phyloP scores from a whole-genome alignment of 2,797 vertebrate genomes.

The Delichon dasypus region DNA sequence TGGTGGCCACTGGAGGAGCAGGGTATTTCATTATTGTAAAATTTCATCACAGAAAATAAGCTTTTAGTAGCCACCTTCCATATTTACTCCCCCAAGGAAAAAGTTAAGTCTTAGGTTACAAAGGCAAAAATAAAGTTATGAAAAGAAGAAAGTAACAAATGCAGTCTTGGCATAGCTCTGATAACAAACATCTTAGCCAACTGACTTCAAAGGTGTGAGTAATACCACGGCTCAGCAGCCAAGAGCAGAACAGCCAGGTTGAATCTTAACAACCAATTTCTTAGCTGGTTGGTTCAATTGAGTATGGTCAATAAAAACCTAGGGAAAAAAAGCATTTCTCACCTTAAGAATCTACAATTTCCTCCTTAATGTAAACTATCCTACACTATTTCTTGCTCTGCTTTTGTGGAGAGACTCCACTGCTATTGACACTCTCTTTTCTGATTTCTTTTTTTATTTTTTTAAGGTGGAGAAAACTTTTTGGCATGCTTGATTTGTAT shows the following conservation, averaged over 20 bases:
- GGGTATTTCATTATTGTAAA: neutral
- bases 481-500: neutral
- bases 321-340: neutral
- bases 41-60: neutral
- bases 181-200: neutral
- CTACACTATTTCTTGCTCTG: neutral
- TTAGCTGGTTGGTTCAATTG: neutral
- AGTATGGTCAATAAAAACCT: neutral
- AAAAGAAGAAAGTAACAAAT: neutral
- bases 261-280: neutral
- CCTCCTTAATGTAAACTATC: neutral
- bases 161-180: neutral
- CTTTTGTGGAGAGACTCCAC: neutral
- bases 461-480: neutral
- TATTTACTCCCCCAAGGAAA: neutral
- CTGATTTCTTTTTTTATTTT: neutral
- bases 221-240: neutral
- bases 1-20: neutral
- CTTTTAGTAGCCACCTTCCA: neutral
- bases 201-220: neutral
- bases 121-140: neutral
- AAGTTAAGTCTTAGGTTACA: neutral
- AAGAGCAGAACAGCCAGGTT: neutral
- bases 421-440: neutral
- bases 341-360: neutral